Percentiles rank a stretch among this genome's conserved stretches.
phyloP scores from a whole-genome alignment of 2,113 vertebrate genomes.

The Meleagris gallopavo region DNA sequence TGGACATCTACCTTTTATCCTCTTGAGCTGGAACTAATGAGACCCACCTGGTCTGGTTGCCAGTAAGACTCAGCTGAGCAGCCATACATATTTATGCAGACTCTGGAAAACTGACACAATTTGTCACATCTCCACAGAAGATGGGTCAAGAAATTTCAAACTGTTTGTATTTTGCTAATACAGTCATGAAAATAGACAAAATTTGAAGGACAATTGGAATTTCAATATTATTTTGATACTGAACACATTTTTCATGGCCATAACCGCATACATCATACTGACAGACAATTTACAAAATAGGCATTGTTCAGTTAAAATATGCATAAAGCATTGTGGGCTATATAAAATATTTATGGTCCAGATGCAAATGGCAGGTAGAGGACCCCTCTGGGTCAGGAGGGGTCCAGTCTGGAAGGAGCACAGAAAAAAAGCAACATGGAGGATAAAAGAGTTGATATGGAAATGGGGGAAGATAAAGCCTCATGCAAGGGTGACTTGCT shows the following conservation, averaged over 20 bases:
- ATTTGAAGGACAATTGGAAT: slow-evolving; percentile 5
- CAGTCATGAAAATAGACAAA: background rate
- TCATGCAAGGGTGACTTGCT: background rate
- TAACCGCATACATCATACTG: slow-evolving; percentile 30
- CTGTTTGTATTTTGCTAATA: background rate
- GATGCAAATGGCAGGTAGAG: slow-evolving; percentile 59
- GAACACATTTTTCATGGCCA: background rate
- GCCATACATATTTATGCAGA: slow-evolving; percentile 27
- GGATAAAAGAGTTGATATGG: slow-evolving; percentile 14
- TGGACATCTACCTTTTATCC: background rate
- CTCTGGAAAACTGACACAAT: background rate
- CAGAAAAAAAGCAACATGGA: slow-evolving; percentile 51
- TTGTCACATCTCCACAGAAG: slow-evolving; percentile 8
- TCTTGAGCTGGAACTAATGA: slow-evolving; percentile 25
- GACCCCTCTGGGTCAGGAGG: slow-evolving; percentile 52
- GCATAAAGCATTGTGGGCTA: slow-evolving; percentile 53
- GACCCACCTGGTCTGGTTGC: background rate
- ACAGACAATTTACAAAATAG: slow-evolving; percentile 63
- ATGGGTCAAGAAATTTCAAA: background rate
- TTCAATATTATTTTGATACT: background rate
- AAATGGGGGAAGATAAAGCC: background rate
- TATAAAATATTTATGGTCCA: slow-evolving; percentile 69
- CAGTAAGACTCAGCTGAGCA: background rate
- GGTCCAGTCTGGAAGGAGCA: slow-evolving; percentile 39
- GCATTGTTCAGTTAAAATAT: slow-evolving; percentile 62